Evolutionary conservation across 2,888 invertebrate species (phyloP), one percentile per base, ranked within the genome.

Genomic region (Dasysyrphus tricinctus): DNA sequence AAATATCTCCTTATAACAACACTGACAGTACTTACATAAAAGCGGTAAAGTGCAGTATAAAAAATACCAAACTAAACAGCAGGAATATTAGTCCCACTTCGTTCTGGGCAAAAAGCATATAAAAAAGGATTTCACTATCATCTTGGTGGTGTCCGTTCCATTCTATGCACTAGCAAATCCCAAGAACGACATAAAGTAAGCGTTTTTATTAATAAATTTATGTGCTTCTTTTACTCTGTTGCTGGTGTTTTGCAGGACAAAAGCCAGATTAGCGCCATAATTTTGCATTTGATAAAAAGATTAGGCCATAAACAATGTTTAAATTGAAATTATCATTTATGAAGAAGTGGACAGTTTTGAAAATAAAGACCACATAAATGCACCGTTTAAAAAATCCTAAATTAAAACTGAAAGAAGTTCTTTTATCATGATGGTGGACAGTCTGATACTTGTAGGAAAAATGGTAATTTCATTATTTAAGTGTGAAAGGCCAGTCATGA

Each of bases 161-260:
- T 44, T n/a, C 51, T 42, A 57, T 54, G 37, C 67, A 47, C 61
- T 78, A 44, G 59, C 54, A 47, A 82, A 44, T 42, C 19, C 67
- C 51, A 51, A 32, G 63, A 72, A 54, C 56, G 49, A 63, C 61
- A 76, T 59, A 34, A 65, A 51, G 24, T 67, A 51, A 76, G 24
- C 42, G 19, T 63, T 51, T 39, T 54, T 81, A 69, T 73, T 77
- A 61, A 73, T 78, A 78, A 82, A 82, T 78, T 49, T 73, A 74
- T 78, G 57, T 61, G 59, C 5, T n/a, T 29, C n/a, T 70, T 61
- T 47, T n/a, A 34, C 12, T 65, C 6, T 72, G 7, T 29, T 16
- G 0, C 24, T 65, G 12, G 12, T 12, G 11, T 24, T 37, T 8
- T 34, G 8, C 49, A 34, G 72, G 39, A 74, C 51, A 69, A 57